Conservation (phyloP, 2,113 vertebrate genomes). For the Collichthys lucidus region DNA sequence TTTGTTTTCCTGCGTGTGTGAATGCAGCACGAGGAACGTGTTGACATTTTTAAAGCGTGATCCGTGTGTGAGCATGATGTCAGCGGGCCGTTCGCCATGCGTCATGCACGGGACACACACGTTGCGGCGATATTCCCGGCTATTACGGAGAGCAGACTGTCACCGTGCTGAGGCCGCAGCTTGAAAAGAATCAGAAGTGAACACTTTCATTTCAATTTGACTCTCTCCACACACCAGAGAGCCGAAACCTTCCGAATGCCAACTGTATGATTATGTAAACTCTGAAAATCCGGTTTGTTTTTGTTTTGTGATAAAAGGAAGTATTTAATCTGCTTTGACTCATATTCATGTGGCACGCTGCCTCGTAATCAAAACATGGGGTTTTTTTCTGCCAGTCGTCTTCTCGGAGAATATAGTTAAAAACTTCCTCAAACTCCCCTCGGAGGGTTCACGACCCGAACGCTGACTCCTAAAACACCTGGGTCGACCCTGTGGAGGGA, state of each 20-base stretch:
- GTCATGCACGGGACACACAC: constrained; percentile 23
- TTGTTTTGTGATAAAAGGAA: constrained; percentile 8
- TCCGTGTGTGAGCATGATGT: background rate
- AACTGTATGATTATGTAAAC: background rate
- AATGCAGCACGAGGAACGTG: background rate
- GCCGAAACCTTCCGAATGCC: background rate
- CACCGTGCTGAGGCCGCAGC: background rate
- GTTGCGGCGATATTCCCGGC: background rate
- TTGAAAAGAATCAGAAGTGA: constrained; percentile 8
- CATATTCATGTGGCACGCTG: background rate
- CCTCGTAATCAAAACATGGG: background rate
- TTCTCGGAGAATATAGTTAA: too few relatives aligned
- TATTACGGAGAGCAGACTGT: background rate
- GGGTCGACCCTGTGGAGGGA: background rate
- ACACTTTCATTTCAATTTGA: background rate
- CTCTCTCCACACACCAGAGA: background rate
- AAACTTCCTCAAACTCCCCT: background rate
- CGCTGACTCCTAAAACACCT: background rate
- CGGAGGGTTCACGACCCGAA: background rate
- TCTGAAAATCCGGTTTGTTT: background rate
- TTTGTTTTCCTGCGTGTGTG: background rate
- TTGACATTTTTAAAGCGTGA: constrained; percentile 16
- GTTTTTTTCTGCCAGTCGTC: constrained; percentile 1
- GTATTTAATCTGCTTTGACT: constrained; percentile 1
- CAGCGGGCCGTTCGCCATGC: background rate